Evolutionary conservation across 2,888 invertebrate species (phyloP).

Genomic region (Antitype chi): DNA sequence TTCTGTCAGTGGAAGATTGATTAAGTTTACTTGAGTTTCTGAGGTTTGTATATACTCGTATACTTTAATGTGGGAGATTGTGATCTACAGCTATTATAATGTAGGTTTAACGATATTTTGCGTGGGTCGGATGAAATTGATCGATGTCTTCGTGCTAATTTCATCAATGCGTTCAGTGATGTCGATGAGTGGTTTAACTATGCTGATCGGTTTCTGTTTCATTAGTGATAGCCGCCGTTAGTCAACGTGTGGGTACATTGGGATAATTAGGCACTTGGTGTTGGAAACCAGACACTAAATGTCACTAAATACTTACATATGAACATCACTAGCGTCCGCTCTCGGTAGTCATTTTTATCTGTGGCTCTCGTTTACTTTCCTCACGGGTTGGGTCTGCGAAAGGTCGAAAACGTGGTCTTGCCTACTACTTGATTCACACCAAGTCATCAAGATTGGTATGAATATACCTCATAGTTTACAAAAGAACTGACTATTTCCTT

Average conservation of each 20-base stretch:
- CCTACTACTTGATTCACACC: too few relatives aligned
- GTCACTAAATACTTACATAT: too few relatives aligned
- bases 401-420: too few relatives aligned
- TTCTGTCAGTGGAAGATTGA: slow-evolving; percentile 80
- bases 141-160: background rate
- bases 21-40: slow-evolving; percentile 72
- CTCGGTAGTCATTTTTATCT: too few relatives aligned
- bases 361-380: too few relatives aligned
- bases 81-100: slow-evolving; percentile 1
- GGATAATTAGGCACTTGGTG: too few relatives aligned
- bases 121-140: background rate
- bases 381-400: too few relatives aligned
- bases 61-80: slow-evolving; percentile 27
- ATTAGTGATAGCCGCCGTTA: background rate
- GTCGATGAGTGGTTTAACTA: background rate
- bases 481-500: too few relatives aligned
- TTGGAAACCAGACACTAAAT: too few relatives aligned
- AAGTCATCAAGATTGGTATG: too few relatives aligned
- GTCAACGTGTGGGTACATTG: background rate
- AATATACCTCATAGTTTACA: too few relatives aligned
- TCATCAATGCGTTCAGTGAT: background rate
- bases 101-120: background rate
- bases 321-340: too few relatives aligned
- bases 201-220: background rate
- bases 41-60: slow-evolving; percentile 62